These are phyloP conservation scores for Pipra filicauda DNA, from an alignment of 2,113 vertebrate species.

Conservation along the genomic window DNA sequence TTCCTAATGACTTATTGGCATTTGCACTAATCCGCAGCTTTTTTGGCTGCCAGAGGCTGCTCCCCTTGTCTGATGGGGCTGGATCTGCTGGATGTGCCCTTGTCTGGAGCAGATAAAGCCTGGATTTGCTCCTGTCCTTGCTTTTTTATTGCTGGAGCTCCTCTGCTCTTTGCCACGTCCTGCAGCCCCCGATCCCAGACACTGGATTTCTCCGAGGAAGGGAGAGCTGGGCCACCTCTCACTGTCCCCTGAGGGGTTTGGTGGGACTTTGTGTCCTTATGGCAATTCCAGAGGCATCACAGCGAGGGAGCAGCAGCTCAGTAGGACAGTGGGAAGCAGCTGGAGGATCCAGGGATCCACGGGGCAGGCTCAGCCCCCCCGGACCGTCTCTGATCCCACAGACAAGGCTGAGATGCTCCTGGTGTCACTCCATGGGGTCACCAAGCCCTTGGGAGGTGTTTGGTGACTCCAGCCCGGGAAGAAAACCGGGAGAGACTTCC, in stretches of 20 bases:
- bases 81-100: not conserved
- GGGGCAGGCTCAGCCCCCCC: not conserved
- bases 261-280: not conserved
- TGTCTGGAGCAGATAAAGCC: not conserved
- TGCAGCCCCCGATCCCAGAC: accelerated
- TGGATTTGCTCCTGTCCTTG: not conserved
- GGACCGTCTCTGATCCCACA: not conserved
- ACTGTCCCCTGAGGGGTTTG: not conserved
- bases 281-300: not conserved
- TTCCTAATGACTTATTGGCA: constrained; percentile 62
- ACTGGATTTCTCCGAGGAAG: not conserved
- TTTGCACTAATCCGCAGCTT: not conserved
- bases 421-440: not conserved
- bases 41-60: not conserved
- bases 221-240: not conserved
- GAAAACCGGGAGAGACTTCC: not conserved
- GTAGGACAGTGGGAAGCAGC: not conserved
- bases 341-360: accelerated
- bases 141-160: not conserved
- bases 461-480: not conserved
- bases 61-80: not conserved
- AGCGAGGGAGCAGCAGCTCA: not conserved
- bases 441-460: not conserved
- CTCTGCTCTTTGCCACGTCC: accelerated
- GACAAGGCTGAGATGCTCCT: not conserved